Base-by-base conservation (phyloP, 2,888 invertebrate species). In the Didymodactylos carnosus region DNA sequence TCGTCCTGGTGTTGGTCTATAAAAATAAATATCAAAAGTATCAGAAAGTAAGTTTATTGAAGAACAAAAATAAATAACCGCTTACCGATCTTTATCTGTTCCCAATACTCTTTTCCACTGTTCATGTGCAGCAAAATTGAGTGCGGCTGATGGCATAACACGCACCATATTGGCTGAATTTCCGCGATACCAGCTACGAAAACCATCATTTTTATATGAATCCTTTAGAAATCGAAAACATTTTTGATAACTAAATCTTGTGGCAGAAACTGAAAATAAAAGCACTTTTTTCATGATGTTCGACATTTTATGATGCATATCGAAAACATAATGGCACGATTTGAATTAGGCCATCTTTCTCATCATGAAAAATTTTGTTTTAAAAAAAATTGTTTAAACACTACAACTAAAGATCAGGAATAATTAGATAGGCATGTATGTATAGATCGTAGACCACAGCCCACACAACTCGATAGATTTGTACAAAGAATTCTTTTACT, bases 131-230 rank as follows among this genome's bases (percentile, higher is more conserved):
- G 94, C 90, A 84, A 95, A 98, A 85, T 99, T 97, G 78, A 97
- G 90, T 62, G 97, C 92, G 29, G 97, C 94, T 84, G 97, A 95
- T 0, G 98, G 98, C 72, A 95, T 87, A 76, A 98, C 94, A 75
- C 97, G 87, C 23, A 91, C 93, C 92, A 98, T 92, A 0, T 95
- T 97, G 7, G 98, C 98, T 77, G 93, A 92, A 87, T 98, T 99
- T 6, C 98, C 98, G 72, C 97, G 87, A 94, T 94, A 98, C 79
- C 98, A 84, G 75, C 92, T 90, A 16, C 88, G 77, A 72, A 91
- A 84, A 3, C 98, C 97, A 80, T 94, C 90, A 23, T 86, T 86
- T 77, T 85, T 86, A 77, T 89, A 89, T 25, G 90, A 89, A 29
- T 83, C 78, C 40, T 79, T 77, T 14, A 87, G 79, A 78, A 87